Evolutionary conservation across 1,140 invertebrate species (phyloP).

Genomic region (Megalonaias nervosa): DNA sequence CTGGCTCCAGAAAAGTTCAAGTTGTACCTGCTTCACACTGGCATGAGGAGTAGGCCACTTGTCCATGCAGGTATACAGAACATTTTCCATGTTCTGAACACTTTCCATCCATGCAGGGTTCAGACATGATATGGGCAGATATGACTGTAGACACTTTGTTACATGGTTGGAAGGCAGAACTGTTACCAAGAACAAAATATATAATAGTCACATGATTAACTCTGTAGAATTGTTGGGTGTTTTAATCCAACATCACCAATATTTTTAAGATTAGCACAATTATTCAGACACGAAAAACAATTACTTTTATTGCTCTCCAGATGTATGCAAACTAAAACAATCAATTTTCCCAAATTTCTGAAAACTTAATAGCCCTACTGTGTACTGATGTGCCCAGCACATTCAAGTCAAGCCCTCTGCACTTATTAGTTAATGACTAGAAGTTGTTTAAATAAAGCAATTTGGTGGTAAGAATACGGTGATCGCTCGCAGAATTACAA

Average conservation of each 20-base stretch:
- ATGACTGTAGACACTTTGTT: slow-evolving; percentile 15
- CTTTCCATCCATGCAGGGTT: slow-evolving; percentile 63
- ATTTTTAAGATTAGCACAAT: neutral
- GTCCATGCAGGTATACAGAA: slow-evolving; percentile 81
- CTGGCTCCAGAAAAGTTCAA: neutral
- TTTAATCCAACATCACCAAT: neutral
- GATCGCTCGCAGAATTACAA: too few relatives aligned
- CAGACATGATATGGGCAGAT: slow-evolving; percentile 62
- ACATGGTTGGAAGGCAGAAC: slow-evolving; percentile 22
- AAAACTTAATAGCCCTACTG: too few relatives aligned
- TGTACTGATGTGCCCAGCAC: too few relatives aligned
- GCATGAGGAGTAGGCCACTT: slow-evolving; percentile 69
- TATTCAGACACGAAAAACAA: neutral
- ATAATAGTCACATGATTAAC: neutral
- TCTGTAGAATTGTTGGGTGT: neutral
- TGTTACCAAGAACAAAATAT: slow-evolving; percentile 45
- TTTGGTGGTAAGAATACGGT: too few relatives aligned
- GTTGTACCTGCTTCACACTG: slow-evolving; percentile 68
- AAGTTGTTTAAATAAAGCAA: too few relatives aligned
- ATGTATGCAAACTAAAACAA: neutral
- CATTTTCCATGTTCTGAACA: slow-evolving; percentile 74
- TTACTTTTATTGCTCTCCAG: neutral
- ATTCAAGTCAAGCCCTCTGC: too few relatives aligned
- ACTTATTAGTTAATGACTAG: too few relatives aligned
- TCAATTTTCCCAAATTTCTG: neutral